Evolutionary conservation across 1,140 invertebrate species (phyloP).

Genomic region (Meloidogyne chitwoodi): DNA sequence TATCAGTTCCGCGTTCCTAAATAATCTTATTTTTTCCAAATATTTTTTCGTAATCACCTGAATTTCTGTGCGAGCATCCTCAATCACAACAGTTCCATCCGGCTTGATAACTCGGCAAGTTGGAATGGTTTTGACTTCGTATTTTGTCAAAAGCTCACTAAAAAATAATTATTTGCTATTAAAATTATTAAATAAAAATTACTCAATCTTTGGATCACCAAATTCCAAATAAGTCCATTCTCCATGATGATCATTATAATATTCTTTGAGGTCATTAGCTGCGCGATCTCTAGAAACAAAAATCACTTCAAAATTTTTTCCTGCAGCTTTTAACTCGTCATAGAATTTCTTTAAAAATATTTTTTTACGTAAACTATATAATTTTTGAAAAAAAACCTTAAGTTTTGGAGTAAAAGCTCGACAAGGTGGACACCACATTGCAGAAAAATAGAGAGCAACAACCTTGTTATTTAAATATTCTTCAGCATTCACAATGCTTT

Average conservation of each 20-base stretch:
- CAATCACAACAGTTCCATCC: conserved; percentile 54
- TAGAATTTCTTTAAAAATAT: conserved; percentile 51
- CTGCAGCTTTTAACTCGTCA: conserved; percentile 48
- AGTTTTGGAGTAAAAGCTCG: conserved; percentile 56
- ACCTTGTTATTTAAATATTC: conserved; percentile 51
- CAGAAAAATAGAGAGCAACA: conserved; percentile 57
- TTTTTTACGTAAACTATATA: not conserved
- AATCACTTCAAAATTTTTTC: conserved; percentile 53
- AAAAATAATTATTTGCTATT: not conserved
- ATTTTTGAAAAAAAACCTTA: conserved; percentile 38
- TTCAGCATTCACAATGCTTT: conserved; percentile 39
- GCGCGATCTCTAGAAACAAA: conserved; percentile 48
- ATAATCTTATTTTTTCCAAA: not conserved
- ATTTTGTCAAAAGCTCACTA: conserved; percentile 48
- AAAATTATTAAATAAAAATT: not conserved
- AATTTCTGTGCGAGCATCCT: conserved; percentile 56
- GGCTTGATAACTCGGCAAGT: conserved; percentile 52
- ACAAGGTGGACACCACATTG: conserved; percentile 58
- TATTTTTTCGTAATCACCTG: conserved; percentile 14
- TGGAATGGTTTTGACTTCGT: conserved; percentile 57
- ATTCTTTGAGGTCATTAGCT: conserved; percentile 47
- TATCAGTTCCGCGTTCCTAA: conserved; percentile 24
- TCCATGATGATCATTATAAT: conserved; percentile 48
- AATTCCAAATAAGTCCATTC: conserved; percentile 46
- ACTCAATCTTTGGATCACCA: conserved; percentile 46